Percentiles rank a stretch among this genome's conserved stretches.
phyloP scores from a whole-genome alignment of 2,113 vertebrate genomes.

The Cephalopterus ornatus region DNA sequence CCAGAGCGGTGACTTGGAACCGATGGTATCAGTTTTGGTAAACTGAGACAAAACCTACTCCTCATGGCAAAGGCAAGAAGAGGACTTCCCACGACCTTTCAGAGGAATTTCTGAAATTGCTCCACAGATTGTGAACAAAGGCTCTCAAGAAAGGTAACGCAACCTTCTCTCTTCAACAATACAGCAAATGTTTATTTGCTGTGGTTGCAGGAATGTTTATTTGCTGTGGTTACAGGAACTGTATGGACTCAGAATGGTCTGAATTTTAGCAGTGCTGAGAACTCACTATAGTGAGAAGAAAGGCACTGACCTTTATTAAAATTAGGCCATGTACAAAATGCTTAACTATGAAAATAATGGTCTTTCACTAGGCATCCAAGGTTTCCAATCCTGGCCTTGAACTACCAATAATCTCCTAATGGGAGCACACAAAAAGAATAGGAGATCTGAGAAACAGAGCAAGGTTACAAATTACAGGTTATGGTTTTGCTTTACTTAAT shows the following conservation, averaged over 20 bases:
- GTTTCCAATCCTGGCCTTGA: background rate
- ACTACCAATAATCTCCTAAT: slow-evolving; percentile 25
- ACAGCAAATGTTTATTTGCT: background rate
- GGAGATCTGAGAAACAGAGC: background rate
- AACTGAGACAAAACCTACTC: background rate
- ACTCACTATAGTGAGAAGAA: background rate
- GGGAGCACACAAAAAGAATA: background rate
- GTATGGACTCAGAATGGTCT: background rate
- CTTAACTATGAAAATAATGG: slow-evolving; percentile 20
- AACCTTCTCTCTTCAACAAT: background rate
- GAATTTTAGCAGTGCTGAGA: background rate
- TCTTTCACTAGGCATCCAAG: background rate
- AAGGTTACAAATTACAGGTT: slow-evolving; percentile 39
- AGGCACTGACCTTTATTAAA: slow-evolving; percentile 24
- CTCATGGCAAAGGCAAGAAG: background rate
- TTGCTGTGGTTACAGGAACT: background rate
- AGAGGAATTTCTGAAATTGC: background rate
- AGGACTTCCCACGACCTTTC: background rate
- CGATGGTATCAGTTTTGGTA: background rate
- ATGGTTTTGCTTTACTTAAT: slow-evolving; percentile 33
- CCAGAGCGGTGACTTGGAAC: background rate
- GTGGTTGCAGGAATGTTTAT: background rate
- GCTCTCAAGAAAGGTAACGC: background rate
- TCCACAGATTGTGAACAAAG: background rate
- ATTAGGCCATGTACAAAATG: slow-evolving; percentile 12